Evolutionary conservation across 2,113 vertebrate genomes (phyloP).

Genomic region (Peromyscus leucopus): DNA sequence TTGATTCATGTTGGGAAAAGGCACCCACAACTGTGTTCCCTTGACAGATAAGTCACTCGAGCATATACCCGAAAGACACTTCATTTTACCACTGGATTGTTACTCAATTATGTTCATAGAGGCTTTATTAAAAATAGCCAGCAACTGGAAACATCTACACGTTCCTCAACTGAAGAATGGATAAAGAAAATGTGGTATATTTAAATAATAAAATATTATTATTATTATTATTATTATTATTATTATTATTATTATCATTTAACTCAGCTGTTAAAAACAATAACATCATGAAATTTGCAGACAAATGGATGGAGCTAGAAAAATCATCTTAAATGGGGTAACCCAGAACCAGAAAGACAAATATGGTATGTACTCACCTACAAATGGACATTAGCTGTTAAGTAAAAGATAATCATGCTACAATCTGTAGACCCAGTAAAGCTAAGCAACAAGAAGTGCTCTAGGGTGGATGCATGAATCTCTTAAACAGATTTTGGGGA

Average conservation of each 20-base stretch:
- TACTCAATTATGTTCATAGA: not conserved
- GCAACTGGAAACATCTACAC: not conserved
- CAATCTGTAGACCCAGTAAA: not conserved
- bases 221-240: not conserved
- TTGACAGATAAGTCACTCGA: not conserved
- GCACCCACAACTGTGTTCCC: not conserved
- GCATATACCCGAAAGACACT: not conserved
- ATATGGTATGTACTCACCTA: not conserved
- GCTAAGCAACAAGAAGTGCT: not conserved
- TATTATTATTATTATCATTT: not conserved
- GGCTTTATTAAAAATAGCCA: not conserved
- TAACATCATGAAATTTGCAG: not conserved
- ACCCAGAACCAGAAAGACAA: not conserved
- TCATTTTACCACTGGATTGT: not conserved
- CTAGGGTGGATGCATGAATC: not conserved
- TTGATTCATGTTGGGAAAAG: not conserved
- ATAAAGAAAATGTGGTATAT: not conserved
- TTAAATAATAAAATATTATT: not conserved
- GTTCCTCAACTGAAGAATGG: not conserved
- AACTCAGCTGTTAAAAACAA: not conserved
- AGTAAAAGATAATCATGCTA: not conserved
- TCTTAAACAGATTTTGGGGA: not conserved
- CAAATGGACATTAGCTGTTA: not conserved
- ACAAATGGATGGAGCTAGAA: not conserved
- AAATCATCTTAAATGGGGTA: not conserved